phyloP scores from a whole-genome alignment of 2,888 invertebrate genomes.

The Limenitis arthemis region DNA sequence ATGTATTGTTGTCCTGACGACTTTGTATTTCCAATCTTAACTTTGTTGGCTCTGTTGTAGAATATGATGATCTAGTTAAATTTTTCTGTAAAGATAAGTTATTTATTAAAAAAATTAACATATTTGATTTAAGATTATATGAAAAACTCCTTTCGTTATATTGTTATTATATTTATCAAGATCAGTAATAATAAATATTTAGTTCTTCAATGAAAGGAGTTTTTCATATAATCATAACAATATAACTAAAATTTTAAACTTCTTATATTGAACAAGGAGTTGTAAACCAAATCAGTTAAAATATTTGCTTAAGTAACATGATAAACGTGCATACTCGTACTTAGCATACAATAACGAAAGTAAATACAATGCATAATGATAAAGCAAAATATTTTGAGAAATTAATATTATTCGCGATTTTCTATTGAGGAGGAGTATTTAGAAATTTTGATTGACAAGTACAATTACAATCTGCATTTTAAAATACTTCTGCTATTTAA shows the following conservation, averaged over 20 bases:
- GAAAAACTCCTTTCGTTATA: too few species aligned
- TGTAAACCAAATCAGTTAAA: too few species aligned
- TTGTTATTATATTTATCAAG: too few species aligned
- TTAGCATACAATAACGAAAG: slow-evolving; percentile 8
- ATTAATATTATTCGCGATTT: background rate
- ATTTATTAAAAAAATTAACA: background rate
- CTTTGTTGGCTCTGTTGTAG: slow-evolving; percentile 29
- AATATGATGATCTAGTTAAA: slow-evolving; percentile 23
- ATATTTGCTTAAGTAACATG: background rate
- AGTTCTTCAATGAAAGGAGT: too few species aligned
- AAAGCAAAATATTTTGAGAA: background rate
- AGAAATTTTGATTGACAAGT: too few species aligned
- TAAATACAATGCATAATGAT: background rate
- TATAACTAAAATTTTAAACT: too few species aligned
- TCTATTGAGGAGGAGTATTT: background rate
- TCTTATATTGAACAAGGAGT: too few species aligned
- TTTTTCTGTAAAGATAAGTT: slow-evolving; percentile 34
- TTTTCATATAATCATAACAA: too few species aligned
- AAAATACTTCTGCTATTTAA: too few species aligned
- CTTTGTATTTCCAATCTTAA: slow-evolving; percentile 6
- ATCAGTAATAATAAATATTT: too few species aligned
- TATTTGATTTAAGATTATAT: too few species aligned
- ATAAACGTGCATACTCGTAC: slow-evolving; percentile 1
- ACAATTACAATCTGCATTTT: too few species aligned
- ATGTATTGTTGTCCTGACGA: slow-evolving; percentile 33